phyloP scores from a whole-genome alignment of 2,113 vertebrate genomes.

The Bostrychus sinensis region DNA sequence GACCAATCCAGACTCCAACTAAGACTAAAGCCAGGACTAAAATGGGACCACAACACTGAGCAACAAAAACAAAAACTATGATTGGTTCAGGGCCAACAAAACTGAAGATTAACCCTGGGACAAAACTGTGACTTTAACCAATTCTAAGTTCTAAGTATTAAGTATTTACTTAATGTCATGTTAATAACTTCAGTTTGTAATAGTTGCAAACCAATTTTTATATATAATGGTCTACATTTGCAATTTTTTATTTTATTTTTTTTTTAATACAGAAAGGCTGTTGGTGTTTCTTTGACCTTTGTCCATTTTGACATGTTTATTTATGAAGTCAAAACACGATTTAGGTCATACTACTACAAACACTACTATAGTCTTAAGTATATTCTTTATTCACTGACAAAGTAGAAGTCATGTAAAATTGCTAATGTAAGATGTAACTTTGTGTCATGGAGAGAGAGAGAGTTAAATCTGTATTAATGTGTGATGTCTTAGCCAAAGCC shows the following conservation, averaged over 20 bases:
- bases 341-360: too few relatives aligned
- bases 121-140: too few relatives aligned
- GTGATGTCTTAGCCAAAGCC: slow-evolving; percentile 28
- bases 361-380: slow-evolving; percentile 6
- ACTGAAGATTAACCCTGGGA: too few relatives aligned
- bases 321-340: slow-evolving; percentile 51
- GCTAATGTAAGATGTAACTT: background rate
- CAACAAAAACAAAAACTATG: too few relatives aligned
- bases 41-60: too few relatives aligned
- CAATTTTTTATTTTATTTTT: slow-evolving; percentile 36
- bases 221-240: slow-evolving; percentile 45
- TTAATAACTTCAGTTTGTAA: slow-evolving; percentile 58
- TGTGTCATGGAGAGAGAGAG: background rate
- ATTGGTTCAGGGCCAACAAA: too few relatives aligned
- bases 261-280: slow-evolving; percentile 56
- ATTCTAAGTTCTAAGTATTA: too few relatives aligned
- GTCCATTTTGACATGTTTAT: slow-evolving; percentile 64
- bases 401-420: background rate
- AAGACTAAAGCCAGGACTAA: too few relatives aligned
- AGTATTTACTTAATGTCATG: background rate
- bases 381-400: too few relatives aligned
- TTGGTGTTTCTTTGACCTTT: too few relatives aligned
- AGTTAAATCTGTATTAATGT: background rate
- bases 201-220: slow-evolving; percentile 33
- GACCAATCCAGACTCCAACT: too few relatives aligned